A percentile compares a stretch with the other conserved stretches of the same genome.
Conservation (phyloP, 1,140 invertebrate species). For the Anastatus disparis region DNA sequence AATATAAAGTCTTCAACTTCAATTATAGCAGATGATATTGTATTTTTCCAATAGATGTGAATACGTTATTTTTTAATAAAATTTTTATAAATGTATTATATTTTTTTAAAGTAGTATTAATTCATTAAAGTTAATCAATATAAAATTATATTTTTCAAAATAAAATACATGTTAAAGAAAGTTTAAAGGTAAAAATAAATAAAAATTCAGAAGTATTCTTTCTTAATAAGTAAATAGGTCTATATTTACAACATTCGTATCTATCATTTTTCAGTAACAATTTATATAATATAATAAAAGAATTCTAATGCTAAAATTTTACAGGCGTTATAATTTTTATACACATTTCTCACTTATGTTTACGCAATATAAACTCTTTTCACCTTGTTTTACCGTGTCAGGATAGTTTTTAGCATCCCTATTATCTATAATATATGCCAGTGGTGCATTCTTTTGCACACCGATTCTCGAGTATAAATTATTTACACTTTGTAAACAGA, state of each 20-base stretch:
- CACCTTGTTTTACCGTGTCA: slow-evolving; percentile 36
- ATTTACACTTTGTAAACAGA: slow-evolving; percentile 55
- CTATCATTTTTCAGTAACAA: slow-evolving; percentile 62
- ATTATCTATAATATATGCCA: slow-evolving; percentile 43
- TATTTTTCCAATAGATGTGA: slow-evolving; percentile 73
- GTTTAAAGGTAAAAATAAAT: neutral
- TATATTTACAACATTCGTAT: slow-evolving; percentile 66
- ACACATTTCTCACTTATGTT: slow-evolving; percentile 50
- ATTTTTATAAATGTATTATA: slow-evolving; percentile 6
- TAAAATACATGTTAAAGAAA: neutral
- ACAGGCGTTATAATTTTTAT: slow-evolving; percentile 61
- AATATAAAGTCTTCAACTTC: slow-evolving; percentile 76
- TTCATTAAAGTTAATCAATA: too few relatives aligned
- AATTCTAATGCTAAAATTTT: slow-evolving; percentile 64
- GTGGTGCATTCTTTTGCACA: slow-evolving; percentile 45
- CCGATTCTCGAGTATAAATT: slow-evolving; percentile 56
- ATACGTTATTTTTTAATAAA: slow-evolving; percentile 9
- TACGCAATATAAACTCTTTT: slow-evolving; percentile 47
- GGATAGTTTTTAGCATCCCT: slow-evolving; percentile 36
- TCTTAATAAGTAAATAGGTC: slow-evolving; percentile 66
- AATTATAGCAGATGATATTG: slow-evolving; percentile 87
- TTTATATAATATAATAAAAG: slow-evolving; percentile 64
- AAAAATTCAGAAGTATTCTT: slow-evolving; percentile 39
- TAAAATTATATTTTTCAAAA: neutral
- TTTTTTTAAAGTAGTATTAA: too few relatives aligned